phyloP scores from a whole-genome alignment of 1,140 invertebrate species.

The Heliconius himera region DNA sequence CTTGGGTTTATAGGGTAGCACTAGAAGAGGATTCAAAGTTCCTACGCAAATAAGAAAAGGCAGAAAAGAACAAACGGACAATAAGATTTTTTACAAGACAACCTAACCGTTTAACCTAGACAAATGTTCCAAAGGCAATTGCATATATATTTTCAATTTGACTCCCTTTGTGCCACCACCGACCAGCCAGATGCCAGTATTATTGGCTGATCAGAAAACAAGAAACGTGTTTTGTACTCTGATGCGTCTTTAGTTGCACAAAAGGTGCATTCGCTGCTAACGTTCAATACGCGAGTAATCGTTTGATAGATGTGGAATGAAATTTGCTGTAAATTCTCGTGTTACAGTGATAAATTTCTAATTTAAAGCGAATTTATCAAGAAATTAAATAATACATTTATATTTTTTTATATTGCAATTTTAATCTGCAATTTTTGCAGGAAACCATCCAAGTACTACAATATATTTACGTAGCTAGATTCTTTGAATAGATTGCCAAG shows the following conservation, averaged over 20 bases:
- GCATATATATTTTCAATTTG: conserved; percentile 41
- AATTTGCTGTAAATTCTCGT: neutral
- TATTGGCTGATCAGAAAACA: conserved; percentile 32
- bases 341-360: neutral
- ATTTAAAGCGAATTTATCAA: neutral
- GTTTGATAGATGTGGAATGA: neutral
- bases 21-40: too few relatives aligned
- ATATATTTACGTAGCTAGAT: too few relatives aligned
- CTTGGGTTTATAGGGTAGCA: too few relatives aligned
- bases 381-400: neutral
- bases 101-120: conserved; percentile 37
- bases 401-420: too few relatives aligned
- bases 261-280: conserved; percentile 5
- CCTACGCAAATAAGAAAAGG: too few relatives aligned
- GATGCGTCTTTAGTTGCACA: conserved; percentile 21
- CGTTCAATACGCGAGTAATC: neutral
- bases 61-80: too few relatives aligned
- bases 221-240: conserved; percentile 29
- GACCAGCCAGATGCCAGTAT: conserved; percentile 19
- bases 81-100: neutral
- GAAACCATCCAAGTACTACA: too few relatives aligned
- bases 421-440: too few relatives aligned
- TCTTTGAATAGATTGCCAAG: too few relatives aligned
- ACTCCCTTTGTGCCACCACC: conserved; percentile 37
- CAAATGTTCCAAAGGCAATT: conserved; percentile 41